Evolutionary conservation across 2,888 invertebrate species (phyloP).

Genomic region (Harpalus rufipes): DNA sequence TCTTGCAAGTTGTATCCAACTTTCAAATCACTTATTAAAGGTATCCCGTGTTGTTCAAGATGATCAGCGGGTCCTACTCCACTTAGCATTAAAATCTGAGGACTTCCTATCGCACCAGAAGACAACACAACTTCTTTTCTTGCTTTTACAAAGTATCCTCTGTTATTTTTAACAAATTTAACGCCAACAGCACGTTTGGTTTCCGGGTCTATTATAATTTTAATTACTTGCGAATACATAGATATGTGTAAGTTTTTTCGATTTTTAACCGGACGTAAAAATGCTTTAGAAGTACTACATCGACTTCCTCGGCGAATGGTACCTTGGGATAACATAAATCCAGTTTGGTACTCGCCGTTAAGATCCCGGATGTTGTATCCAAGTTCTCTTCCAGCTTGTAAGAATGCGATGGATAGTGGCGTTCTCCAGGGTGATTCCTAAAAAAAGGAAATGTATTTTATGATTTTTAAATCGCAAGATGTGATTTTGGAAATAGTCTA

Average conservation of each 20-base stretch:
- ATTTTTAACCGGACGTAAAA: slow-evolving; percentile 88
- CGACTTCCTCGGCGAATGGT: slow-evolving; percentile 90
- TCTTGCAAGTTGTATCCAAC: slow-evolving; percentile 93
- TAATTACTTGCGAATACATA: slow-evolving; percentile 86
- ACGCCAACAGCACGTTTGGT: slow-evolving; percentile 88
- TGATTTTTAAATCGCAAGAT: too few species aligned
- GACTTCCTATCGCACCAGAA: slow-evolving; percentile 92
- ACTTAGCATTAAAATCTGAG: slow-evolving; percentile 94
- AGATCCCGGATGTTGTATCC: slow-evolving; percentile 90
- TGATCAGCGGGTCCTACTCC: slow-evolving; percentile 92
- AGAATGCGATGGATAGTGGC: slow-evolving; percentile 89
- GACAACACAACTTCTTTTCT: slow-evolving; percentile 90
- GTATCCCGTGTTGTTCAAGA: slow-evolving; percentile 85
- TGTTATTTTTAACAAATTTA: slow-evolving; percentile 84
- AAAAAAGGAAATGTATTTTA: too few species aligned
- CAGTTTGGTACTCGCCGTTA: slow-evolving; percentile 90
- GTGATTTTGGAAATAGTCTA: too few species aligned
- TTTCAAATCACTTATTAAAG: slow-evolving; percentile 86
- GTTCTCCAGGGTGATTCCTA: slow-evolving; percentile 91
- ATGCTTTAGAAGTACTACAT: slow-evolving; percentile 93
- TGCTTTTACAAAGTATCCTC: slow-evolving; percentile 83
- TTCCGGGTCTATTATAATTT: slow-evolving; percentile 83
- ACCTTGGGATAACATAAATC: slow-evolving; percentile 92
- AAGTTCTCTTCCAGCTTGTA: slow-evolving; percentile 89
- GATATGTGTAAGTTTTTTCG: slow-evolving; percentile 89